Base-by-base conservation (phyloP, 2,797 vertebrate species). In the Darevskia mixta region DNA sequence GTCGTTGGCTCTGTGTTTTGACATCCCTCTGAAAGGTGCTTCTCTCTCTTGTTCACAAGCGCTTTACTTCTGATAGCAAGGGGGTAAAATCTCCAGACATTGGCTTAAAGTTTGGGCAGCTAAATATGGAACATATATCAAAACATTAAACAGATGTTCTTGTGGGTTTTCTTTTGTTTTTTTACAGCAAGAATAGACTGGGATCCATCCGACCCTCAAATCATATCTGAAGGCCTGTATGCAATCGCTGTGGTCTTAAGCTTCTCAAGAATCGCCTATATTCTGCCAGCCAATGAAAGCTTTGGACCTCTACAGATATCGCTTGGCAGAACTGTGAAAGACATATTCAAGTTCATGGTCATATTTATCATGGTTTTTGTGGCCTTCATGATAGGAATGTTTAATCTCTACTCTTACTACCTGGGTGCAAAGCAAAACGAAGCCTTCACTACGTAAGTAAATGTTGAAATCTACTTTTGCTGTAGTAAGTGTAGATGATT, bases 341-440 rank as follows among this genome's bases (percentile, higher is more conserved):
- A 99, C 94, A 99, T 99, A 96, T 99, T 99, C 95, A 99, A 99
- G 94, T 99, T 99, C 95, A 99, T 99, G 99, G 99, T 99, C 94
- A 99, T 99, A 97, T 99, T 99, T 95, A 98, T 99, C 94, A 97
- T 99, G 96, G 99, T 99, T 84, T 99, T 99, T 93, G 97, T 99
- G 96, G 99, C 99, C 35, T 99, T 99, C 95, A 99, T 99, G 99
- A 99, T 99, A 45, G 99, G 99, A 93, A 99, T 99, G 99, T 99
- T 99, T 96, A 99, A 99, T 95, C 97, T 99, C 79, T 99, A 99
- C 95, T 99, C 99, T 8, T 98, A 99, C 94, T 99, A 99, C 94
- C 96, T 98, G 90, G 99, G 98, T 2, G 98, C 98, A 2, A 99
- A 99, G 94, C 98, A 98, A 96, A 99, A 99, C 0, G 98, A 99